phyloP scores from a whole-genome alignment of 2,888 invertebrate genomes.

The Dryocosmus kuriphilus region DNA sequence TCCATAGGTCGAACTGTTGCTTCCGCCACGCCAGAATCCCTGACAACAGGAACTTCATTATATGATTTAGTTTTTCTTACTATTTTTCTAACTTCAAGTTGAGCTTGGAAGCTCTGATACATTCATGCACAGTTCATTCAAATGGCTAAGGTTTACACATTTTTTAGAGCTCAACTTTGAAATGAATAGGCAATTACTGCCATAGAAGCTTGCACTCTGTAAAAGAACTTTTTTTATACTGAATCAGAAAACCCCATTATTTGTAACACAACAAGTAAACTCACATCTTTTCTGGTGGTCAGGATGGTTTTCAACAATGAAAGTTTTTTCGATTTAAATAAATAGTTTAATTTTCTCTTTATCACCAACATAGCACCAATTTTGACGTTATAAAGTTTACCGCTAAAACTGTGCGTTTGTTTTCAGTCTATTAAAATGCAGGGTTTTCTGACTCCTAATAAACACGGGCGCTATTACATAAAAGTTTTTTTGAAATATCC shows the following conservation, averaged over 20 bases:
- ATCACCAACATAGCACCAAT: too few relatives aligned
- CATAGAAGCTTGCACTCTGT: background rate
- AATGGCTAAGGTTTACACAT: background rate
- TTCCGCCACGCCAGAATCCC: conserved; percentile 74
- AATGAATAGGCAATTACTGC: background rate
- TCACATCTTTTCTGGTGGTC: background rate
- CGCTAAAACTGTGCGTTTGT: too few relatives aligned
- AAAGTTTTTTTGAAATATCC: too few relatives aligned
- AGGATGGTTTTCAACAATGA: too few relatives aligned
- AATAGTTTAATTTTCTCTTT: too few relatives aligned
- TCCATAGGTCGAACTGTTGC: conserved; percentile 75
- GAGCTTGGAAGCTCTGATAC: background rate
- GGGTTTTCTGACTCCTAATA: too few relatives aligned
- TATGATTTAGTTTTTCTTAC: conserved; percentile 69
- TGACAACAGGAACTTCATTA: conserved; percentile 75
- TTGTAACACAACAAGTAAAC: background rate
- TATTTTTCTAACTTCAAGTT: conserved; percentile 40
- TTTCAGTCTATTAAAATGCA: too few relatives aligned
- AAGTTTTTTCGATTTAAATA: too few relatives aligned
- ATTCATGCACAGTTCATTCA: conserved; percentile 27
- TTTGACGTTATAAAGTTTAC: too few relatives aligned
- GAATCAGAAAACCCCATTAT: background rate
- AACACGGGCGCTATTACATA: too few relatives aligned
- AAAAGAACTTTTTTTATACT: background rate
- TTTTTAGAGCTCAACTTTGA: background rate